Base-by-base conservation (phyloP, 2,888 invertebrate genomes). In the Caenorhabditis plicata region DNA sequence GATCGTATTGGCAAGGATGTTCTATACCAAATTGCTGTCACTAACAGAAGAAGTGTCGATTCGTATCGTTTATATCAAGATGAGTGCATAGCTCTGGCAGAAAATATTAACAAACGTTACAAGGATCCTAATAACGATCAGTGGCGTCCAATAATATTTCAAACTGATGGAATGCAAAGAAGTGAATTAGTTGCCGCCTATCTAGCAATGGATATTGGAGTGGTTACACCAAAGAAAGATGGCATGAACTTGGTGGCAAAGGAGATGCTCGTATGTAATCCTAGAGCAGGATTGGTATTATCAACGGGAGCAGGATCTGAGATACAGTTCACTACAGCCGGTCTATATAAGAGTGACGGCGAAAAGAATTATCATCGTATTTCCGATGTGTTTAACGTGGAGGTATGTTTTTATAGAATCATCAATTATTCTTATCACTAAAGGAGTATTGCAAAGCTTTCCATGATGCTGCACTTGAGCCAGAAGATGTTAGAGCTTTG, bases 231-330 rank as follows among this genome's bases (percentile, higher is more conserved):
- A n/a, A 69, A 73, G 40, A 80, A 80, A 27, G 68, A 78, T 48
- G 80, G 80, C 44, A 80, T 80, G 80, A 80, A 80, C 41, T 42
- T 80, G 53, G 75, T 79, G 13, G 79, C 78, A 3, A 80, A 81
- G 43, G 80, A 80, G 52, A 81, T 80, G 80, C 43, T 80, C 42
- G 73, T 79, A n/a, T 79, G 78, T 31, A 79, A 79, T 42, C 77
- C 79, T 4, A 35, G 44, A 8, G 79, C 76, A 9, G 79, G 79
- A 2, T 55, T 79, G 0, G 69, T 79, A 22, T 71, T 80, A 1
- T 80, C 79, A 3, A 76, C 75, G 3, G 79, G 79, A 3, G 80
- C 80, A 17, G 80, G 80, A 44, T 74, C 74, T 1, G 80, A 80
- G 50, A 78, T 80, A 19, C 80, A 80, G 42, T 72, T 78, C 47